These are phyloP conservation scores for Argyra leucocephala DNA, from an alignment of 2,888 invertebrate genomes.

Conservation along the genomic window DNA sequence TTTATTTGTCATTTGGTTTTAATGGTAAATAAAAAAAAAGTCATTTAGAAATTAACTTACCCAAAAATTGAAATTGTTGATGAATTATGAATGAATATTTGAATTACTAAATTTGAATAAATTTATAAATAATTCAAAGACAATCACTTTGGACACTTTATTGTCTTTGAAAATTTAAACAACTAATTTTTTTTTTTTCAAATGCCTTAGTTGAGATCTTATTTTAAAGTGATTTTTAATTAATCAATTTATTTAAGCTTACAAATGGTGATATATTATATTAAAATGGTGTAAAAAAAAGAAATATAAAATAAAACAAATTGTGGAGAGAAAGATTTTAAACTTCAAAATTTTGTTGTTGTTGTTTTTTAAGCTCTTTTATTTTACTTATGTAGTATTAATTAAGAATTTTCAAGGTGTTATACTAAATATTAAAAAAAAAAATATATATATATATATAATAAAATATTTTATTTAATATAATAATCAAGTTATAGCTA, in stretches of 20 bases:
- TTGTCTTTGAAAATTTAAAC: no score
- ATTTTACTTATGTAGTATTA: background rate
- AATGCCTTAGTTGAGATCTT: background rate
- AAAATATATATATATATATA: background rate
- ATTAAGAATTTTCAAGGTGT: background rate
- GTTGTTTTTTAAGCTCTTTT: background rate
- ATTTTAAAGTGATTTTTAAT: background rate
- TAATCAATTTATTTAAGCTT: background rate
- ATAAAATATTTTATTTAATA: background rate
- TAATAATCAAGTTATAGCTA: background rate
- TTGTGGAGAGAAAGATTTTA: background rate
- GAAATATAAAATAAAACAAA: background rate
- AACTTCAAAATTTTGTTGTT: background rate
- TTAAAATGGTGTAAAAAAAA: background rate
- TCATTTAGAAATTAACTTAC: no score
- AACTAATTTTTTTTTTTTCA: background rate
- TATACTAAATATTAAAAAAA: background rate
- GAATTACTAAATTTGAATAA: no score
- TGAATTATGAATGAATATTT: no score
- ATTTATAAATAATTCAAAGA: no score
- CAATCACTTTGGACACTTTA: no score
- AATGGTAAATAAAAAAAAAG: no score
- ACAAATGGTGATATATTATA: background rate
- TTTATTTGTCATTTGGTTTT: no score
- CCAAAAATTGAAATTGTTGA: no score